phyloP scores from a whole-genome alignment of 2,113 vertebrate species.

The Phalacrocorax brasilianus region DNA sequence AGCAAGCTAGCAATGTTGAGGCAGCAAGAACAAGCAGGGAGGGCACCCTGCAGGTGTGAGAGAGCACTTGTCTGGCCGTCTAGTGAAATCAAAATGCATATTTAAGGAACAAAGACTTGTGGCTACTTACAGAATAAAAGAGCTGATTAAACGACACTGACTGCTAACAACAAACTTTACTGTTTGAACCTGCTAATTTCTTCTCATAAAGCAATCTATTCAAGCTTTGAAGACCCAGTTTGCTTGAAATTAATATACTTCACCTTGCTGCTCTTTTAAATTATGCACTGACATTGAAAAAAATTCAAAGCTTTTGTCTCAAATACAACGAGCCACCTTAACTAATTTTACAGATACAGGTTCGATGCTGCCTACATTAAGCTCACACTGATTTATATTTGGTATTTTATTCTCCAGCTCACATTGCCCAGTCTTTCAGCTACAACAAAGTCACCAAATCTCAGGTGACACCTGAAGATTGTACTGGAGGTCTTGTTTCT shows the following conservation, averaged over 20 bases:
- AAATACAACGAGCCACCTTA: not conserved
- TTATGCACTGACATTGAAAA: not conserved
- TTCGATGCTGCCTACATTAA: not conserved
- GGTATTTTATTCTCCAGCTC: not conserved
- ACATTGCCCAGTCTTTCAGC: not conserved
- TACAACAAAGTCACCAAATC: not conserved
- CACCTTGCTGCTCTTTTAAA: not conserved
- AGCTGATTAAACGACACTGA: not conserved
- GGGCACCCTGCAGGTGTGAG: not conserved
- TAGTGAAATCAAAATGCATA: not conserved
- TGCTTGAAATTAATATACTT: not conserved
- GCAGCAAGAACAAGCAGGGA: not conserved
- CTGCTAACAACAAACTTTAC: not conserved
- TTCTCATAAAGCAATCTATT: not conserved
- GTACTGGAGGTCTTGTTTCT: not conserved
- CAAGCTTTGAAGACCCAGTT: not conserved
- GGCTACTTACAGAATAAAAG: not conserved
- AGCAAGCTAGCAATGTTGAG: fast-evolving
- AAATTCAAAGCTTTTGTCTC: not conserved
- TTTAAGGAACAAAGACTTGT: not conserved
- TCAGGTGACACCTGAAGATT: not conserved
- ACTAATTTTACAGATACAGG: not conserved
- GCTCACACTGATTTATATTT: not conserved
- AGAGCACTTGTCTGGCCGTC: not conserved
- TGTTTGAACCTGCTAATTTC: not conserved